Conservation (phyloP, 2,888 invertebrate genomes). For the Anagyrus pseudococci region DNA sequence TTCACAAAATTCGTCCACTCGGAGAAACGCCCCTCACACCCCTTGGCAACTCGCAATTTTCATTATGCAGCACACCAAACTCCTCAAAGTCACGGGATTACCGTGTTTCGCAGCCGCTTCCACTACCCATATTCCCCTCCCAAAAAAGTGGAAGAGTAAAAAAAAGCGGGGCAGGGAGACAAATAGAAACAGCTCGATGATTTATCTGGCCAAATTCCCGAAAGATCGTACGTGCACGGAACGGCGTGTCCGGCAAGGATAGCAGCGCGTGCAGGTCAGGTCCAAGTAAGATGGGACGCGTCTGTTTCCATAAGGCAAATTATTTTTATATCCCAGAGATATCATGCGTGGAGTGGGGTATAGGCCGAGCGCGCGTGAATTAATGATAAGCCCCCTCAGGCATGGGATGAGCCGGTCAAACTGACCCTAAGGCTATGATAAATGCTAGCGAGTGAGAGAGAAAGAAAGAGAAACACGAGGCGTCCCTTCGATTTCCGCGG, state of each 20-base stretch:
- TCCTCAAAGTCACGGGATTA: no score
- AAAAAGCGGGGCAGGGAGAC: neutral
- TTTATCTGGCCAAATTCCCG: conserved; percentile 46
- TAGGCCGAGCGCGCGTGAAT: conserved; percentile 52
- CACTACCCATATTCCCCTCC: conserved; percentile 30
- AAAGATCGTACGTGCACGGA: conserved; percentile 27
- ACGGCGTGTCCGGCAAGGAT: conserved; percentile 23
- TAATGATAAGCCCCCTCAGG: conserved; percentile 52
- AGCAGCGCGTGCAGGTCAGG: no score
- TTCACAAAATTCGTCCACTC: no score
- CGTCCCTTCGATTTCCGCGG: conserved; percentile 8
- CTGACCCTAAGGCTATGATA: conserved; percentile 44
- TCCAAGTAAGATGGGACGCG: no score
- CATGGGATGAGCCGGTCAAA: conserved; percentile 44
- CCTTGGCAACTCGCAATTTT: no score
- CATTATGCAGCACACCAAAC: conserved; percentile 23
- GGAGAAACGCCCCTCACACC: no score
- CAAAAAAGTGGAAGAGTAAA: no score
- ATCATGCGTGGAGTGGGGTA: no score
- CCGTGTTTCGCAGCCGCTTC: no score
- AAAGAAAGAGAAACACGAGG: neutral
- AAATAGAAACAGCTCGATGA: conserved; percentile 40
- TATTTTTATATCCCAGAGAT: conserved; percentile 60
- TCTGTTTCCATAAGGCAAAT: conserved; percentile 60
- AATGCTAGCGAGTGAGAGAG: conserved; percentile 16